phyloP scores from a whole-genome alignment of 2,888 invertebrate species.

The Chloromyia formosa region DNA sequence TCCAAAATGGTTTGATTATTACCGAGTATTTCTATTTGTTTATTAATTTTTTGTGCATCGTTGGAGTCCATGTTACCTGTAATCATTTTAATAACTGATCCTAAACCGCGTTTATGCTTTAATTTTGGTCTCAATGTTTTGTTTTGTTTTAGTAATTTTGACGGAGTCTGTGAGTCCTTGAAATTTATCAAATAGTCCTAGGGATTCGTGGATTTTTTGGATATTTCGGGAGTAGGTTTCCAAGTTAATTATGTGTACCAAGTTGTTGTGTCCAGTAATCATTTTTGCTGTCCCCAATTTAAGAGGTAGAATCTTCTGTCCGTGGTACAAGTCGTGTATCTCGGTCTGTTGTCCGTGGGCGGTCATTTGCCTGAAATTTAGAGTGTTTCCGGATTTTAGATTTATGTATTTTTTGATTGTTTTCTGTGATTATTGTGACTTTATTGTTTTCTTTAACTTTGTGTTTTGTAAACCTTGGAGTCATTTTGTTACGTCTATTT shows the following conservation, averaged over 20 bases:
- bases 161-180: background rate
- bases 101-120: constrained; percentile 6
- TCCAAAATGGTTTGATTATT: background rate
- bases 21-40: background rate
- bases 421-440: background rate
- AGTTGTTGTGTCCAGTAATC: background rate
- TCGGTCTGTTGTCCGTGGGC: background rate
- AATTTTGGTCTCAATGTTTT: background rate
- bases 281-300: background rate
- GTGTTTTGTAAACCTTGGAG: background rate
- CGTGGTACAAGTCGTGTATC: background rate
- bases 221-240: background rate
- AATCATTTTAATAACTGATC: constrained; percentile 27
- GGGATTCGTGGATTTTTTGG: background rate
- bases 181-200: background rate
- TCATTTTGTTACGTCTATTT: background rate
- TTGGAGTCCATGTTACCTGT: no score
- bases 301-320: background rate
- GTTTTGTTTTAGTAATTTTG: background rate
- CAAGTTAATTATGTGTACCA: background rate
- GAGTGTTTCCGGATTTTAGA: background rate
- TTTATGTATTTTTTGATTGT: background rate
- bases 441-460: background rate
- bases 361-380: background rate
- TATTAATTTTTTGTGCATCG: background rate